Evolutionary conservation across 2,888 invertebrate genomes (phyloP).

Genomic region (Cephus runcator): DNA sequence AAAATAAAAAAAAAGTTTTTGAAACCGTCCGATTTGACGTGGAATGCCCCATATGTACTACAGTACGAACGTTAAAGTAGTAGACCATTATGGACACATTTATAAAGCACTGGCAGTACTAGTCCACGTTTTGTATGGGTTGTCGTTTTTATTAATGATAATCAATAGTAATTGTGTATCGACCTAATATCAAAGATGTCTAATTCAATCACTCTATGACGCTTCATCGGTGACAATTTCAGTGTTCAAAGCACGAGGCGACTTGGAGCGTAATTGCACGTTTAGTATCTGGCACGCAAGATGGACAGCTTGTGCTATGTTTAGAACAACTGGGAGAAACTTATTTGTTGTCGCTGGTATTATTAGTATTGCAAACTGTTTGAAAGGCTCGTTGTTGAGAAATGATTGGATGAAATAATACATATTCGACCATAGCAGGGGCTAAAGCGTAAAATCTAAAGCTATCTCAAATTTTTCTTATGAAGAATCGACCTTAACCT

Average conservation of each 20-base stretch:
- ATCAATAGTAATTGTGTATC: neutral
- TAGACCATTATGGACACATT: neutral
- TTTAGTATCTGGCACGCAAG: constrained; percentile 26
- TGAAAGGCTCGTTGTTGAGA: neutral
- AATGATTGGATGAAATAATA: neutral
- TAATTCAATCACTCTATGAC: neutral
- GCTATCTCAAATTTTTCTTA: neutral
- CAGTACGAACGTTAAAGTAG: too few relatives aligned
- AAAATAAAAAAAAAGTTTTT: too few relatives aligned
- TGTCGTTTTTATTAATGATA: neutral
- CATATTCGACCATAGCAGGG: neutral
- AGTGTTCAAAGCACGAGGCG: neutral
- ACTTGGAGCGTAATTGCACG: constrained; percentile 25
- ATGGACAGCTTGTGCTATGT: constrained; percentile 33
- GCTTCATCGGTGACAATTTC: constrained; percentile 16
- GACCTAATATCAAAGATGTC: neutral
- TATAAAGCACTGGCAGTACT: neutral
- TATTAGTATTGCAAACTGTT: neutral
- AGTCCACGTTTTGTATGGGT: neutral
- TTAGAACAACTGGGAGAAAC: constrained; percentile 32
- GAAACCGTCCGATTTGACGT: too few relatives aligned
- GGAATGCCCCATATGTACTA: too few relatives aligned
- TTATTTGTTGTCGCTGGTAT: constrained; percentile 14
- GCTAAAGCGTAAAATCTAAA: neutral
- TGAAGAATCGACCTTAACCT: neutral